These are phyloP conservation scores for Cydia strobilella DNA, from an alignment of 1,140 invertebrate species.

Conservation along the genomic window DNA sequence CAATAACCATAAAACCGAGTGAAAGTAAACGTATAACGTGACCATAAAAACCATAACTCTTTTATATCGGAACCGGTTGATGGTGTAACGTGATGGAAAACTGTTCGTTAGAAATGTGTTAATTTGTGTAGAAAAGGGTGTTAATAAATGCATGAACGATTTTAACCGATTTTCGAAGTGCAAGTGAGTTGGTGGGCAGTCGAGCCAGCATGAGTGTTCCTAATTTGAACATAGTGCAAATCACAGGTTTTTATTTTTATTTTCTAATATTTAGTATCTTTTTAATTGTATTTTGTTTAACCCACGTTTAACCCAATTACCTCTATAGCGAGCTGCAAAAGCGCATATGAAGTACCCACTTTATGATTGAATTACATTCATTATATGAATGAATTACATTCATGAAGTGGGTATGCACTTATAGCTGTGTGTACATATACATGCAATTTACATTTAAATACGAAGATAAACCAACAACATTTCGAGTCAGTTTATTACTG, in stretches of 20 bases:
- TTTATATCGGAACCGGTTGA: constrained; percentile 38
- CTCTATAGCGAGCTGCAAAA: no score
- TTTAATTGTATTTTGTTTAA: no score
- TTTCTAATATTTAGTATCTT: constrained; percentile 36
- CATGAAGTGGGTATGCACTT: no score
- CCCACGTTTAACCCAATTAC: no score
- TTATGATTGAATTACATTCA: no score
- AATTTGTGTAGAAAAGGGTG: constrained; percentile 51
- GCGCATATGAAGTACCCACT: no score
- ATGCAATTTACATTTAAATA: no score
- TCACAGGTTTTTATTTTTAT: constrained; percentile 62
- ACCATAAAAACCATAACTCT: constrained; percentile 37
- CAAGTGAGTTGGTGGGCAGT: constrained; percentile 64
- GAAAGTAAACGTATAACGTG: constrained; percentile 38
- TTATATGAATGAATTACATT: no score
- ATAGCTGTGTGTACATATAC: no score
- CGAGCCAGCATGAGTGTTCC: constrained; percentile 67
- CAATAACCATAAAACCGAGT: constrained; percentile 27
- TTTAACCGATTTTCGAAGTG: constrained; percentile 52
- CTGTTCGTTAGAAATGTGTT: constrained; percentile 51
- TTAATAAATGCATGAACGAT: constrained; percentile 50
- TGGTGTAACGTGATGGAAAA: constrained; percentile 48
- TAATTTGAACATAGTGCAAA: constrained; percentile 71
- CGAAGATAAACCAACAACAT: no score
- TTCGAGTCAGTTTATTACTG: no score